phyloP scores from a whole-genome alignment of 2,797 vertebrate genomes.

The Danionella dracula region DNA sequence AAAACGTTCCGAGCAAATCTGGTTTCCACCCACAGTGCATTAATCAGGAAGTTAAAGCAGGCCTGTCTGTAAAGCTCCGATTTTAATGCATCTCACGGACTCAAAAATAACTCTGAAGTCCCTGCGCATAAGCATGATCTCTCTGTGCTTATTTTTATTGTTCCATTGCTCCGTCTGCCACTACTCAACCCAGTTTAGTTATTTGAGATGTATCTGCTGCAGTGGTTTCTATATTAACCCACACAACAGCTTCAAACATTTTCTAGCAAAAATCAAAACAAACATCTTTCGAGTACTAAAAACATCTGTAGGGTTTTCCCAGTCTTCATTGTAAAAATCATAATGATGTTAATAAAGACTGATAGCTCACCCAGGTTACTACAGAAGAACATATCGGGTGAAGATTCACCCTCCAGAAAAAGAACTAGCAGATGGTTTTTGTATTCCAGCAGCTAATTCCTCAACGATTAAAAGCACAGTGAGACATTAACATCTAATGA shows the following conservation, averaged over 20 bases:
- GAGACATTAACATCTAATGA: slow-evolving; percentile 97
- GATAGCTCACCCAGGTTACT: slow-evolving; percentile 44
- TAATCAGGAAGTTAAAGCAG: slow-evolving; percentile 57
- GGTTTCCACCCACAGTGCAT: slow-evolving; percentile 52
- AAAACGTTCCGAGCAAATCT: slow-evolving; percentile 52
- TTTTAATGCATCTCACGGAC: slow-evolving; percentile 2
- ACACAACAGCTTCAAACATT: too few relatives aligned
- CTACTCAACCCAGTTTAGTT: background rate
- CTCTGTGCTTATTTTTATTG: background rate
- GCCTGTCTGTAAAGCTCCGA: slow-evolving; percentile 3
- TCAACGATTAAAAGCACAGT: slow-evolving; percentile 98
- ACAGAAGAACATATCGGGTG: slow-evolving; percentile 64
- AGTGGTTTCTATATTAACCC: background rate
- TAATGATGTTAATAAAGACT: slow-evolving; percentile 54
- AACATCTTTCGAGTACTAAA: background rate
- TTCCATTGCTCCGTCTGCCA: background rate
- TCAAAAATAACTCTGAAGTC: background rate
- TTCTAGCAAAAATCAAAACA: too few relatives aligned
- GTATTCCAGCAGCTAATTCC: slow-evolving; percentile 97
- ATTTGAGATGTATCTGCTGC: slow-evolving; percentile 2
- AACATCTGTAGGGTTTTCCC: slow-evolving; percentile 16
- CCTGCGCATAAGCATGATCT: background rate
- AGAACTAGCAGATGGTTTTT: slow-evolving; percentile 96
- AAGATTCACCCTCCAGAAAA: slow-evolving; percentile 83
- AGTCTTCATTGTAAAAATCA: slow-evolving; percentile 24